These are phyloP conservation scores for Chloropsis cyanopogon DNA, from an alignment of 2,113 vertebrate genomes.

Conservation along the genomic window DNA sequence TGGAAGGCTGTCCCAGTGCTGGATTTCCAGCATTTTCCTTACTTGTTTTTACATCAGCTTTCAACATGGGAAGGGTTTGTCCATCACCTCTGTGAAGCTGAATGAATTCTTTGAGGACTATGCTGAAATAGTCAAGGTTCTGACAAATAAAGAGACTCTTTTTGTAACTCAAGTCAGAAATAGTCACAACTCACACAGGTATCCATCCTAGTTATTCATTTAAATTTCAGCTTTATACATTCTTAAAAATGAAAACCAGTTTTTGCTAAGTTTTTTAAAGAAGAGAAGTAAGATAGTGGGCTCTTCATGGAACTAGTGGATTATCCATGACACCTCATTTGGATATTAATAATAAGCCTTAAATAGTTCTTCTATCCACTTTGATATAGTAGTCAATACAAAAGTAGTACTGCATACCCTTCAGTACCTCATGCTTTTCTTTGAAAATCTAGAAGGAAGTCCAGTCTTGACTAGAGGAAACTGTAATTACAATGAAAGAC, in stretches of 20 bases:
- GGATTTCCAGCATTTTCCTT: background rate
- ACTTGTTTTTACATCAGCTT: background rate
- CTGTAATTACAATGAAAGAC: background rate
- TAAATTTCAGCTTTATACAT: background rate
- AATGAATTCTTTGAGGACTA: background rate
- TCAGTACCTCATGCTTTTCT: background rate
- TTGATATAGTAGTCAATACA: background rate
- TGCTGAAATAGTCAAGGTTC: background rate
- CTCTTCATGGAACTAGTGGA: background rate
- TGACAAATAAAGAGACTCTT: background rate
- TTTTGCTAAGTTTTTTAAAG: background rate
- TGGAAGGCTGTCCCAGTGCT: background rate
- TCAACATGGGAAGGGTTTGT: background rate
- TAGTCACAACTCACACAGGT: background rate
- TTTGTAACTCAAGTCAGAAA: background rate
- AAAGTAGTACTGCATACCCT: background rate
- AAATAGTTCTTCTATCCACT: background rate
- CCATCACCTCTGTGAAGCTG: background rate
- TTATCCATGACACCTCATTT: background rate
- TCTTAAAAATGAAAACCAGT: background rate
- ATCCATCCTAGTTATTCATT: background rate
- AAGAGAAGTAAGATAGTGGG: background rate
- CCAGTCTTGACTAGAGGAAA: background rate
- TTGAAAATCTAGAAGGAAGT: background rate
- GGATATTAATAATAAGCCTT: background rate